Evolutionary conservation across 2,113 vertebrate genomes (phyloP).

Genomic region (Spermophilus dauricus): DNA sequence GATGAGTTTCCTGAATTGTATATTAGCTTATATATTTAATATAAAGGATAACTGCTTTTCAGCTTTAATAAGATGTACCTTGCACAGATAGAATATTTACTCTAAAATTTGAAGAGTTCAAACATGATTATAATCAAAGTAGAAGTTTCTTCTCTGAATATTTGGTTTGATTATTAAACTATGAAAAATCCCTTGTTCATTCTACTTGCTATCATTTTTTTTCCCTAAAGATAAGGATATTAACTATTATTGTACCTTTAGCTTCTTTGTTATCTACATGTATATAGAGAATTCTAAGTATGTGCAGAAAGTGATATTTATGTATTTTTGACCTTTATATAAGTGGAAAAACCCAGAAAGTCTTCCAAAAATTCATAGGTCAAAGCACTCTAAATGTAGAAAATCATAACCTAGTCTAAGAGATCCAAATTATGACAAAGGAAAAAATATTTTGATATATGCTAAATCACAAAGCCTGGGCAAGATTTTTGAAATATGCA

Average conservation of each 20-base stretch:
- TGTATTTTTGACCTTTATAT: no score
- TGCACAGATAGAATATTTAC: neutral
- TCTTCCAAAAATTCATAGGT: neutral
- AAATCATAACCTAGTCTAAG: neutral
- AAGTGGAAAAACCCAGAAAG: neutral
- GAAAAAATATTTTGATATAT: neutral
- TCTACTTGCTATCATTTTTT: neutral
- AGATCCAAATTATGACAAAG: neutral
- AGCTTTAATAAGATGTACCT: neutral
- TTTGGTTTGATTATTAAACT: constrained; percentile 59
- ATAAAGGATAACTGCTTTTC: neutral
- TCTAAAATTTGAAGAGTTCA: constrained; percentile 13
- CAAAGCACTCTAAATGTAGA: neutral
- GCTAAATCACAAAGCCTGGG: neutral
- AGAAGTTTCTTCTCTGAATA: neutral
- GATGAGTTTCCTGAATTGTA: neutral
- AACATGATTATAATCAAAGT: constrained; percentile 18
- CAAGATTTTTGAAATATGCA: neutral
- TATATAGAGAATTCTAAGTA: neutral
- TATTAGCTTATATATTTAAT: neutral
- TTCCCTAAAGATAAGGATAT: neutral
- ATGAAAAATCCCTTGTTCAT: neutral
- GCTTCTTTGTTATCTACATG: neutral
- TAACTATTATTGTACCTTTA: neutral
- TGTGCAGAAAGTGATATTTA: neutral